Base-by-base conservation (phyloP, 2,888 invertebrate species). In the Protodeltote pygarga region DNA sequence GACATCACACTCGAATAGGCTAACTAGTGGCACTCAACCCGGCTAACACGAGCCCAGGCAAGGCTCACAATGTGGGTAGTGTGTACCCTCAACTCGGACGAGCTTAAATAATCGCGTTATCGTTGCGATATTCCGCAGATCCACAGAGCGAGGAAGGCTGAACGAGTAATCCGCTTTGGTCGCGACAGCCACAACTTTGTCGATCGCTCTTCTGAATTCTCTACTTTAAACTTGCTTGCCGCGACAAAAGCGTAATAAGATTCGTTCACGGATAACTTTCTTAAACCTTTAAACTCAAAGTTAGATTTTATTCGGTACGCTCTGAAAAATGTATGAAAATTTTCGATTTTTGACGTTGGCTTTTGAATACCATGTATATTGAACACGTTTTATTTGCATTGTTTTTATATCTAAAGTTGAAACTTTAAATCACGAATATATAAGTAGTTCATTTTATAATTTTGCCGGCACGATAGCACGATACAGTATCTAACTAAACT, bases 161-260 rank as follows among this genome's bases (percentile, higher is more conserved):
- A 54, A 59, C 71, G 58, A 74, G 76, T 83, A 84, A 86, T 86
- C 83, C 82, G 75, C 81, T 83, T 84, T 75, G 76, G 74, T 72
- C 75, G 69, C 71, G 75, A 77, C 78, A 76, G 70, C 68, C 70
- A 55, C 67, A 87, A 85, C 83, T 87, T 85, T 75, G 74, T 69
- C 79, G 81, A 85, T 83, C 80, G 77, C 80, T 83, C 81, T 78
- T 75, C 73, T 67, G 63, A 74, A 80, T 77, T 79, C 72, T 74
- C 72, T 75, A 74, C 79, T 83, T 80, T 75, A 82, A 85, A 84
- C 76, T 86, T 81, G 73, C 75, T 78, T 77, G 70, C 71, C 71
- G 69, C 73, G 73, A 81, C 81, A 77, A 84, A 81, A 79, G 75
- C 79, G 77, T 83, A 81, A 83, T 81, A 80, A 75, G 81, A 81